Percentiles rank a stretch among this genome's conserved stretches.
phyloP scores from a whole-genome alignment of 1,140 invertebrate genomes.

The Heliothis subflexa region DNA sequence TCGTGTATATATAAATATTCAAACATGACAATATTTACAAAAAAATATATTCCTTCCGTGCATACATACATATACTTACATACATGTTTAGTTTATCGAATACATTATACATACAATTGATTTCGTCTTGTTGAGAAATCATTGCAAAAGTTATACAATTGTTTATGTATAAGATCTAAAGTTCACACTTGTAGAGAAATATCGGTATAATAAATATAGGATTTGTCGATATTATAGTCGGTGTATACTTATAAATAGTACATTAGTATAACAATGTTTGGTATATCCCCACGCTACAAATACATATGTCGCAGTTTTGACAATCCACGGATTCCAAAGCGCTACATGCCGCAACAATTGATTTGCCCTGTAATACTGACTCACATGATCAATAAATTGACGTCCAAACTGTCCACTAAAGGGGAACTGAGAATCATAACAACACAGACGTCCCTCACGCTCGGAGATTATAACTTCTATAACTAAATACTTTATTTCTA shows the following conservation, averaged over 20 bases:
- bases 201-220: constrained; percentile 36
- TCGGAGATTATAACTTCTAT: constrained; percentile 77
- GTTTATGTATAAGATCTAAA: constrained; percentile 19
- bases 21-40: constrained; percentile 17
- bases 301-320: constrained; percentile 22
- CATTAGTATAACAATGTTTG: constrained; percentile 26
- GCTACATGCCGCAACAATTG: constrained; percentile 34
- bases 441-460: constrained; percentile 50
- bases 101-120: constrained; percentile 26
- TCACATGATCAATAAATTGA: constrained; percentile 78
- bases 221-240: constrained; percentile 30
- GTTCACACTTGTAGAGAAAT: constrained; percentile 7
- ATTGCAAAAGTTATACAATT: constrained; percentile 14
- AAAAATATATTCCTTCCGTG: background rate
- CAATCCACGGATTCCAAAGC: constrained; percentile 24
- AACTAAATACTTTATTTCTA: constrained; percentile 56
- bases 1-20: constrained; percentile 9
- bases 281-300: constrained; percentile 24
- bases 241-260: constrained; percentile 29
- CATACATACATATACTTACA: constrained; percentile 22
- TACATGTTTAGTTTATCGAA: constrained; percentile 7
- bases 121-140: background rate
- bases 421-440: constrained; percentile 56
- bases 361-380: constrained; percentile 84
- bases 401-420: constrained; percentile 59